phyloP scores from a whole-genome alignment of 1,140 invertebrate genomes.

The Ephestia elutella region DNA sequence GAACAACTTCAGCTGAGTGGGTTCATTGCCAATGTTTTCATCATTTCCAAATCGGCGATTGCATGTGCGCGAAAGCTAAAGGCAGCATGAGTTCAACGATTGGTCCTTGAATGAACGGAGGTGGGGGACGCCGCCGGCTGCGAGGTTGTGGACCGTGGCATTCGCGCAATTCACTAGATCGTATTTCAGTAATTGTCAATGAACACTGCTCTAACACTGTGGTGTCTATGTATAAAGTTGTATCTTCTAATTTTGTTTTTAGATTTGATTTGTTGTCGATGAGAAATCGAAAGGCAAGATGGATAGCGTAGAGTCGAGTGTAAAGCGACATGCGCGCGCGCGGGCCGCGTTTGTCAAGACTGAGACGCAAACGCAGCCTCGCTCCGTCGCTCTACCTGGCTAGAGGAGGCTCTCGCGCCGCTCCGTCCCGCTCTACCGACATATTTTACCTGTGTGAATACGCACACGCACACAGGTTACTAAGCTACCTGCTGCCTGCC shows the following conservation, averaged over 20 bases:
- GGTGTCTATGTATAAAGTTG: slow-evolving; percentile 3
- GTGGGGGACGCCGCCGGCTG: slow-evolving; percentile 56
- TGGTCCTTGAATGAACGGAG: slow-evolving; percentile 68
- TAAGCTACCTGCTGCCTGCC: background rate
- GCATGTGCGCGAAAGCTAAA: slow-evolving; percentile 44
- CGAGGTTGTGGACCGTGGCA: slow-evolving; percentile 65
- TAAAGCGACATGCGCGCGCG: slow-evolving; percentile 48
- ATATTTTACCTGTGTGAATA: slow-evolving; percentile 41
- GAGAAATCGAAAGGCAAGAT: background rate
- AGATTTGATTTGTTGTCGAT: slow-evolving; percentile 21
- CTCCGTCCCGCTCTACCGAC: slow-evolving; percentile 45
- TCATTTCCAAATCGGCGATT: slow-evolving; percentile 53
- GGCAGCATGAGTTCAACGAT: slow-evolving; percentile 66
- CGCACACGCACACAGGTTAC: slow-evolving; percentile 24
- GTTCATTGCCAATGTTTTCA: slow-evolving; percentile 31
- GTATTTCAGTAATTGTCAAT: slow-evolving; percentile 16
- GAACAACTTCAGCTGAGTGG: slow-evolving; percentile 38
- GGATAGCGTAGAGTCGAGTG: background rate
- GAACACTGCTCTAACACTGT: slow-evolving; percentile 21
- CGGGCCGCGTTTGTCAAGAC: slow-evolving; percentile 51
- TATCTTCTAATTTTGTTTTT: slow-evolving; percentile 13
- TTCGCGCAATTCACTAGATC: slow-evolving; percentile 57
- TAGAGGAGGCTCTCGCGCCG: slow-evolving; percentile 42
- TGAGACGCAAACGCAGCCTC: slow-evolving; percentile 29
- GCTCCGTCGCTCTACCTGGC: slow-evolving; percentile 28